Base-by-base conservation (phyloP, 2,113 vertebrate genomes). In the Pao palembangensis region DNA sequence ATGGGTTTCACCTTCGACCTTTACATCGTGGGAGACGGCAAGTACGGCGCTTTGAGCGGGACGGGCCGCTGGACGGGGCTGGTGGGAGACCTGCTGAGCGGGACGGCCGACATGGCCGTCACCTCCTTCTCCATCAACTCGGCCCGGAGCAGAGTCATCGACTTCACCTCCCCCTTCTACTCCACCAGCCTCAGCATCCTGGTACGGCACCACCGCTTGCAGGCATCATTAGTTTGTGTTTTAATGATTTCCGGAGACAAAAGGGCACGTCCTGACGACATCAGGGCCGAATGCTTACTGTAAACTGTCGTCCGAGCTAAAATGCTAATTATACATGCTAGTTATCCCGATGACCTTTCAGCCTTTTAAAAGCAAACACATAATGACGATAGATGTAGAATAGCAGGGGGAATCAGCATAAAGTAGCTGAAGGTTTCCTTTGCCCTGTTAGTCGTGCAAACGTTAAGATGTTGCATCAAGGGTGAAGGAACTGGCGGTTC, bases 81-180 rank as follows among this genome's bases (percentile, higher is more conserved):
- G 76, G 95, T 98, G 65, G 95, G 96, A 0, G 96, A 98, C 85
- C 91, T 99, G 65, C 85, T 94, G 63, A 92, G 91, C 0, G 94
- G 95, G 57, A 73, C 79, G 0, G 95, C 96, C 0, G 94, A 99
- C 88, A 95, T 98, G 97, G 97, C 96, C 0, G 96, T 98, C 79
- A 95, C 94, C 64, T 96, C 95, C 65, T 98, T 99, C 86, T 95
- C 94, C 80, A 98, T 98, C 88, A 98, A 98, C 82, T 97, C 96
- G 0, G 95, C 94, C 0, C 86, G 96, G 62, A 98, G 94, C 64
- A 93, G 92, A 71, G 94, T 97, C 77, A 90, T 98, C 0, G 97
- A 99, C 75, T 99, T 99, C 90, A 99, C 95, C 73, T 96, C 94
- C 64, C 96, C 96, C 51, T 98, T 99, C 87, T 98, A 96, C 89